phyloP scores from a whole-genome alignment of 2,797 vertebrate species.

The Epinephelus malabaricus region DNA sequence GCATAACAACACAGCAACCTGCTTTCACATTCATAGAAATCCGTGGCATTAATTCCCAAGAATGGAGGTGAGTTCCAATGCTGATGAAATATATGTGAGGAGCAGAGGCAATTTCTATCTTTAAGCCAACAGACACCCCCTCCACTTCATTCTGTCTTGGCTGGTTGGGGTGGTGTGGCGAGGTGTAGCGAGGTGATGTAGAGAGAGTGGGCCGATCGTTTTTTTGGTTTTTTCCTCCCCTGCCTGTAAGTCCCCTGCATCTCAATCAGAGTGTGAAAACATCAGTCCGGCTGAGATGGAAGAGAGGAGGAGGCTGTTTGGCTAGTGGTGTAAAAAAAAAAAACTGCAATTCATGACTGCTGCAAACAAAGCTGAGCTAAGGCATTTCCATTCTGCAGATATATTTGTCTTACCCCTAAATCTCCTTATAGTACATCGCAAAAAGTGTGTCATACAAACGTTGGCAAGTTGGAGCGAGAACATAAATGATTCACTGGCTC shows the following conservation, averaged over 20 bases:
- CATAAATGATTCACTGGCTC: conserved; percentile 75
- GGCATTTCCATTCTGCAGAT: conserved; percentile 18
- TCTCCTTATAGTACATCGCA: conserved; percentile 47
- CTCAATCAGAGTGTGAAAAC: conserved; percentile 66
- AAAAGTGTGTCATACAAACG: conserved; percentile 64
- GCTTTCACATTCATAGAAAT: conserved; percentile 89
- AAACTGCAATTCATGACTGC: conserved; percentile 25
- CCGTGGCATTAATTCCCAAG: conserved; percentile 82
- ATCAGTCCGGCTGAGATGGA: conserved; percentile 13
- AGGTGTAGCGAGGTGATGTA: conserved; percentile 42
- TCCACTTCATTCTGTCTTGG: conserved; percentile 65
- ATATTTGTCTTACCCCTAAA: conserved; percentile 54
- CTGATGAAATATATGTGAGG: conserved; percentile 85
- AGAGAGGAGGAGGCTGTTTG: neutral
- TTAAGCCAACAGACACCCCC: conserved; percentile 82
- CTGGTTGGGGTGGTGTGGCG: conserved; percentile 51
- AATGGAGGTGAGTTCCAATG: conserved; percentile 79
- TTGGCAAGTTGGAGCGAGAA: conserved; percentile 59
- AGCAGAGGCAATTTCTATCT: conserved; percentile 84
- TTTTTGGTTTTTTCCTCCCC: neutral
- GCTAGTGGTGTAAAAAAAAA: conserved; percentile 21
- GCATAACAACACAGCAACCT: conserved; percentile 70
- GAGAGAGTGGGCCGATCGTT: neutral
- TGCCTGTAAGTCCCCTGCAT: conserved; percentile 45
- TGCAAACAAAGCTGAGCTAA: conserved; percentile 46